Evolutionary conservation across 2,888 invertebrate species (phyloP), one percentile per base, ranked within the genome.

Genomic region (Gari tellinella): DNA sequence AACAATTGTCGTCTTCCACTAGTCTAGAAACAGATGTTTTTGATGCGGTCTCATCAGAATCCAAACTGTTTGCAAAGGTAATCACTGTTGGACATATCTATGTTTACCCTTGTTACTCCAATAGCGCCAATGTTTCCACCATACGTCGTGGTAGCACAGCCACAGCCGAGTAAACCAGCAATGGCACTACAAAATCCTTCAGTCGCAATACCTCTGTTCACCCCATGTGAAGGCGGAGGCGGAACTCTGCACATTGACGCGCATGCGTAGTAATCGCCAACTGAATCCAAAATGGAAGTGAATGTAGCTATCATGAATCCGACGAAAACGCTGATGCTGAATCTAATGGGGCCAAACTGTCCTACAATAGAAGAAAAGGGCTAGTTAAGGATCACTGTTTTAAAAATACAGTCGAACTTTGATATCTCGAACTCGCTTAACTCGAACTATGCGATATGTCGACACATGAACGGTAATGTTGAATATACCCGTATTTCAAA

Each of bases 51-150:
- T 31, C 31, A 31, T 10, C 4, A 31, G 5, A 7, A 31, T 31
- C 31, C 31, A 31, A 31, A 31, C 31, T 31, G 31, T 10, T 31
- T 31, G 10, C 4, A 4, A 31, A 31, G 10, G n/a, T n/a, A n/a
- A n/a, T n/a, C n/a, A n/a, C n/a, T n/a, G n/a, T n/a, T n/a, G n/a
- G n/a, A n/a, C n/a, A n/a, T n/a, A n/a, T n/a, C n/a, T n/a, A n/a
- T n/a, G n/a, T n/a, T 10, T 60, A 95, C 96, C 93, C 95, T 95
- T 2, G 96, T 96, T 0, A 96, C 95, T 51, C 96, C 97, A 80
- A 97, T 96, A 0, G 96, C 96, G 0, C 97, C 97, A 40, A 97
- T 96, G 91, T 97, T 97, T 89, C 96, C 96, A 23, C 96, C 96
- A 86, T 96, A 97, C 1, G 96, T 96, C 85, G 96, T 97, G 58